Percentiles rank a stretch among this genome's conserved stretches.
Evolutionary conservation across 2,797 vertebrate genomes (phyloP).

Genomic region (Bothrops alternatus): DNA sequence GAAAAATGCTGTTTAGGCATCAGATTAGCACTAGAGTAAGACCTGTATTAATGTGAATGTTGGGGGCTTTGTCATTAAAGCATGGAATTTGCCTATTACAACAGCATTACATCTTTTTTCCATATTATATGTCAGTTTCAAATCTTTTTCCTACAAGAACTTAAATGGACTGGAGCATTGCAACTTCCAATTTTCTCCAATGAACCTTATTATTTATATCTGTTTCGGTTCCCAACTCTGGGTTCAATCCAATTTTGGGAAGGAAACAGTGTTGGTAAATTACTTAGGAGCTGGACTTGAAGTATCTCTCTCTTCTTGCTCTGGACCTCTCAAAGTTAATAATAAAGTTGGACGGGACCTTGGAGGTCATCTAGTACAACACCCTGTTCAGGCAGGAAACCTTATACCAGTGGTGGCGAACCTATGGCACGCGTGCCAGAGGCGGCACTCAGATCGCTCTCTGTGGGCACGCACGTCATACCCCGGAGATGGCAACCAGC

Average conservation of each 20-base stretch:
- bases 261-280: not conserved
- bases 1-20: not conserved
- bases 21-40: not conserved
- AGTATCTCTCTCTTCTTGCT: not conserved
- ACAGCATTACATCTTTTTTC: not conserved
- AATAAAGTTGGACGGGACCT: too few species aligned
- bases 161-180: not conserved
- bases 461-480: too few species aligned
- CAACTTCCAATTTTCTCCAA: not conserved
- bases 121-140: not conserved
- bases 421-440: too few species aligned
- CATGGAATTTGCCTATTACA: not conserved
- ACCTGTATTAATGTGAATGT: not conserved
- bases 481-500: too few species aligned
- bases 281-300: not conserved
- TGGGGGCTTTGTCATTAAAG: too few species aligned
- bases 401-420: too few species aligned
- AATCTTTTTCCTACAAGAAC: not conserved
- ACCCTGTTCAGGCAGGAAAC: too few species aligned
- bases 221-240: not conserved
- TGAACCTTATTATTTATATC: not conserved
- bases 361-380: too few species aligned
- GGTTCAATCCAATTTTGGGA: not conserved
- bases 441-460: too few species aligned
- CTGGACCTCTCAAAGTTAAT: not conserved